These are phyloP conservation scores for Yponomeuta malinellus DNA, from an alignment of 2,888 invertebrate genomes.

Conservation along the genomic window DNA sequence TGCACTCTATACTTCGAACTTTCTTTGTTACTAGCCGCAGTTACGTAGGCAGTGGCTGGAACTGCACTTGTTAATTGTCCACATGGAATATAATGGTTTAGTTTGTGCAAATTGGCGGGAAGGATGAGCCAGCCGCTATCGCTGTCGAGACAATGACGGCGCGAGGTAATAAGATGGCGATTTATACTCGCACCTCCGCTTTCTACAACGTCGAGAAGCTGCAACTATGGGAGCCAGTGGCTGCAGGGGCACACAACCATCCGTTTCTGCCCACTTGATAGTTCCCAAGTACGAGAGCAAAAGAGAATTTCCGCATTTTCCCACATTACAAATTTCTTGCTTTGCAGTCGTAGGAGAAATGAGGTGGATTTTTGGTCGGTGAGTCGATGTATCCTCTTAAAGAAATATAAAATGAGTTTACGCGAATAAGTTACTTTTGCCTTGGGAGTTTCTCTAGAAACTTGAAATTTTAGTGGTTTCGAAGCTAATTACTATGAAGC, in stretches of 20 bases:
- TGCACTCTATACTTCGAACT: background rate
- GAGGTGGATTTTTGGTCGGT: no score
- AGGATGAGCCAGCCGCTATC: constrained; percentile 5
- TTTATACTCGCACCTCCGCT: constrained; percentile 59
- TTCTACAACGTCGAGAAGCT: constrained; percentile 42
- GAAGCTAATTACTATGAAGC: no score
- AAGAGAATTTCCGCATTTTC: no score
- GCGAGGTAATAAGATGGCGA: constrained; percentile 41
- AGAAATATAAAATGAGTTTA: no score
- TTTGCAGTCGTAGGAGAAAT: no score
- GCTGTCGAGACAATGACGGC: constrained; percentile 53
- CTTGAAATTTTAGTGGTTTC: no score
- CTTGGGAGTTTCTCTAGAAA: no score
- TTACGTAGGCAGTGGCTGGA: background rate
- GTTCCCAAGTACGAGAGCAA: background rate
- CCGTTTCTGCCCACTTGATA: background rate
- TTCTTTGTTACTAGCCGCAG: background rate
- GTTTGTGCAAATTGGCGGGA: background rate
- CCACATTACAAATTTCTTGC: no score
- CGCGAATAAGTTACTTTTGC: no score
- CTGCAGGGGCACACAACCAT: constrained; percentile 11
- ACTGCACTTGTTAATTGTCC: background rate
- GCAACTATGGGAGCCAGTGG: constrained; percentile 16
- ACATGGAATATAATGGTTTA: background rate
- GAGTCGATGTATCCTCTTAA: no score